Conservation (phyloP, 2,888 invertebrate species). For the Nomada ruficornis region DNA sequence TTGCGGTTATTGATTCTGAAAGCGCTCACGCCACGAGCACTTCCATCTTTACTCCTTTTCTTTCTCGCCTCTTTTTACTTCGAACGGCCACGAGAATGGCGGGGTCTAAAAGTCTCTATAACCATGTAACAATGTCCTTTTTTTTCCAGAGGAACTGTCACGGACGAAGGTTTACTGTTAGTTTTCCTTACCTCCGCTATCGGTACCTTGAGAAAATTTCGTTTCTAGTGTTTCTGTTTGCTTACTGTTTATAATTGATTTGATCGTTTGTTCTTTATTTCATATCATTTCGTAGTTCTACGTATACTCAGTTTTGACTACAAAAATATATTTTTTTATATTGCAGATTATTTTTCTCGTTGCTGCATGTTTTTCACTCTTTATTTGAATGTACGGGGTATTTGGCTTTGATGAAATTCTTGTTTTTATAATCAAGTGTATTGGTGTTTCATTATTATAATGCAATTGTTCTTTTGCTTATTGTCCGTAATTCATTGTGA, state of each 20-base stretch:
- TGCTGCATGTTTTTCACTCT: too few relatives aligned
- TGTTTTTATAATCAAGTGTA: too few relatives aligned
- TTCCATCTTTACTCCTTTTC: conserved; percentile 25
- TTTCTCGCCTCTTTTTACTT: conserved; percentile 28
- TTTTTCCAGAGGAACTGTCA: conserved; percentile 42
- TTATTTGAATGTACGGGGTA: too few relatives aligned
- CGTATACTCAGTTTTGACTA: too few relatives aligned
- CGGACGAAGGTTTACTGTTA: conserved; percentile 23
- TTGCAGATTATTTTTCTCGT: too few relatives aligned
- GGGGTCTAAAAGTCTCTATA: conserved; percentile 63
- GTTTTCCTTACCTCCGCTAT: conserved; percentile 17
- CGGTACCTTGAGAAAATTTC: not conserved
- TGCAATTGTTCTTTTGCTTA: too few relatives aligned
- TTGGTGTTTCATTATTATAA: too few relatives aligned
- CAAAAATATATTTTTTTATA: too few relatives aligned
- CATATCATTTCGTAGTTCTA: too few relatives aligned
- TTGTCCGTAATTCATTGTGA: too few relatives aligned
- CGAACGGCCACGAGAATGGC: conserved; percentile 39
- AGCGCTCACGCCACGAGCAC: conserved; percentile 36
- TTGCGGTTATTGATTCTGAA: conserved; percentile 56
- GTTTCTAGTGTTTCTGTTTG: not conserved
- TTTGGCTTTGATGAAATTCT: too few relatives aligned
- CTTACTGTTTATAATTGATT: not conserved
- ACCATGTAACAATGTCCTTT: conserved; percentile 61
- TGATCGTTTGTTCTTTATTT: too few relatives aligned